phyloP scores from a whole-genome alignment of 2,113 vertebrate species.

The Ascaphus truei region DNA sequence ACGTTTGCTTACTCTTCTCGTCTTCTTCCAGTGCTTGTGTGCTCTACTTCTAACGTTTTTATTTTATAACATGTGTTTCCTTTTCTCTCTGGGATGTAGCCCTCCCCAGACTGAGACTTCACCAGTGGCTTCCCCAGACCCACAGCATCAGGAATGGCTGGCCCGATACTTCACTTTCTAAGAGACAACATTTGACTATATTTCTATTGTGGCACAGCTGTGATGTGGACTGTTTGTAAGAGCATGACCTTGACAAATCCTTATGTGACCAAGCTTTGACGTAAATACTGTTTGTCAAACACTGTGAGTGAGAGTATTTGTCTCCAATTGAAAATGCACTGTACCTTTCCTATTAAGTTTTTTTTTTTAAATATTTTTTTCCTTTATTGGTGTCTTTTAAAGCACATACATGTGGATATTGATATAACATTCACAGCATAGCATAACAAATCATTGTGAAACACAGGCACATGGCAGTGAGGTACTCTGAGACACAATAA shows the following conservation, averaged over 20 bases:
- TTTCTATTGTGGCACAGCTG: constrained; percentile 55
- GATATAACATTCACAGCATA: too few relatives aligned
- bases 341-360: too few relatives aligned
- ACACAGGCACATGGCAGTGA: too few relatives aligned
- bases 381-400: too few relatives aligned
- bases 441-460: too few relatives aligned
- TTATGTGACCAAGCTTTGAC: constrained; percentile 57
- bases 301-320: constrained; percentile 70
- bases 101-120: constrained; percentile 92
- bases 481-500: too few relatives aligned
- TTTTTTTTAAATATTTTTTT: too few relatives aligned
- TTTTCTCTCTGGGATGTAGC: constrained; percentile 69
- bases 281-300: constrained; percentile 53
- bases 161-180: constrained; percentile 98
- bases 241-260: constrained; percentile 76
- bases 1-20: constrained; percentile 32
- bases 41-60: constrained; percentile 32
- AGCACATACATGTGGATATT: too few relatives aligned
- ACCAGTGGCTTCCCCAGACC: constrained; percentile 78
- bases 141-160: constrained; percentile 96
- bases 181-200: constrained; percentile 50
- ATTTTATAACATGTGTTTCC: constrained; percentile 45
- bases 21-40: background rate
- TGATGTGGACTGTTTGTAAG: constrained; percentile 60
- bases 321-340: constrained; percentile 64